Conservation (phyloP, 2,797 vertebrate species). For the Fundulus diaphanus region DNA sequence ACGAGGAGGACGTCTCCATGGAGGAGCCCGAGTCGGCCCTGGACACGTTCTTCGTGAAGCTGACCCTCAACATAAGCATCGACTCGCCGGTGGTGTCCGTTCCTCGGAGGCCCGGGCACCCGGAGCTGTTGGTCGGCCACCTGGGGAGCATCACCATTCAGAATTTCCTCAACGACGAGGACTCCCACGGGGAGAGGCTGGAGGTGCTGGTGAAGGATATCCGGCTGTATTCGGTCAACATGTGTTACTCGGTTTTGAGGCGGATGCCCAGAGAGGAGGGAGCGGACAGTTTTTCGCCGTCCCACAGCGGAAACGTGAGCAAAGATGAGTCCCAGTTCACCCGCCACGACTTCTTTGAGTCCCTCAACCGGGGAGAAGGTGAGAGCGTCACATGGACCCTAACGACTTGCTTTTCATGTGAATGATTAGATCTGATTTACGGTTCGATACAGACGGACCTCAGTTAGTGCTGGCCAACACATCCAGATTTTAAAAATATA, state of each 20-base stretch:
- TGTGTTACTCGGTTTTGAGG: conserved; percentile 81
- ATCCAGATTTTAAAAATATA: no score
- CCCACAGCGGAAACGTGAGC: conserved; percentile 54
- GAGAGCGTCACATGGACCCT: conserved; percentile 42
- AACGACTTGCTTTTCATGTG: no score
- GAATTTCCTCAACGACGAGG: conserved; percentile 89
- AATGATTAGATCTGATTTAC: background rate
- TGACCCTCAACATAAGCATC: conserved; percentile 92
- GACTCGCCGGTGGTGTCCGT: conserved; percentile 96
- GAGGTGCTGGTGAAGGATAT: conserved; percentile 96
- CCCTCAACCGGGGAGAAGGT: conserved; percentile 91
- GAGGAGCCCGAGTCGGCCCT: conserved; percentile 67
- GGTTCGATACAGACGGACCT: no score
- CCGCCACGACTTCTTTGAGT: conserved; percentile 95
- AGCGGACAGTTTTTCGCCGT: conserved; percentile 53
- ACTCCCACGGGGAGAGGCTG: conserved; percentile 85
- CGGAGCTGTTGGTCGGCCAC: conserved; percentile 93
- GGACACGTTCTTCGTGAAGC: conserved; percentile 87
- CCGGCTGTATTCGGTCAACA: conserved; percentile 94
- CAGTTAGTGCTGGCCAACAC: no score
- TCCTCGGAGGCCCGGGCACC: conserved; percentile 92
- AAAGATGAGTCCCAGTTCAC: conserved; percentile 92
- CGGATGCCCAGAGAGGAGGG: conserved; percentile 58
- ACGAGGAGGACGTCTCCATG: conserved; percentile 74
- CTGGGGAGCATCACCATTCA: conserved; percentile 94